Evolutionary conservation across 2,113 vertebrate species (phyloP).

Genomic region (Notothenia rossii): DNA sequence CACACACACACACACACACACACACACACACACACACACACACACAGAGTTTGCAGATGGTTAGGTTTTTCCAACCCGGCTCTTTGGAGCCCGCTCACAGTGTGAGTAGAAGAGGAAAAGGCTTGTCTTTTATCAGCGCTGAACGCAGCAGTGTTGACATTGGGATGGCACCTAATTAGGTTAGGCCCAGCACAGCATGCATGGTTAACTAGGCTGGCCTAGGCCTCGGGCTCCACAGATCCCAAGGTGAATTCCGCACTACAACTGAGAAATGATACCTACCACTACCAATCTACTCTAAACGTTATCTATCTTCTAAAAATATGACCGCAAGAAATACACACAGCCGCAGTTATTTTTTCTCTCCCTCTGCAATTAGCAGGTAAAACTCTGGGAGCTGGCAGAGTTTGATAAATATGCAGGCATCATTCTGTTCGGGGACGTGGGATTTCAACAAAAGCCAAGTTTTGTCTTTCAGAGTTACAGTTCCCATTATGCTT

Average conservation of each 20-base stretch:
- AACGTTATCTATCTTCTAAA: conserved; percentile 56
- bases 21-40: conserved; percentile 27
- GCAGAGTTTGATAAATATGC: conserved; percentile 26
- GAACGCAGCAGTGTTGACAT: conserved; percentile 80
- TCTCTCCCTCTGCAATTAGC: conserved; percentile 31
- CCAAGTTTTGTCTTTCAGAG: conserved; percentile 19
- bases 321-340: conserved; percentile 37
- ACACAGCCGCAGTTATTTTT: neutral
- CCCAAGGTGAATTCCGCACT: conserved; percentile 75
- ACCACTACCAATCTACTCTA: conserved; percentile 53
- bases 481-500: neutral
- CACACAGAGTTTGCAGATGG: conserved; percentile 74
- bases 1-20: conserved; percentile 7
- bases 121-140: conserved; percentile 72
- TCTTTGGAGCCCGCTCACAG: conserved; percentile 72
- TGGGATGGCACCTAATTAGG: conserved; percentile 82
- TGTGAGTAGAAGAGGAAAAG: conserved; percentile 64
- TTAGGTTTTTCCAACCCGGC: conserved; percentile 56
- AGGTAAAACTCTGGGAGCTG: conserved; percentile 20
- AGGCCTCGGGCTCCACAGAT: conserved; percentile 74
- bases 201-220: conserved; percentile 79
- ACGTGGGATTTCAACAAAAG: conserved; percentile 29
- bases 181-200: conserved; percentile 76
- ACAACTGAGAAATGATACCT: conserved; percentile 62
- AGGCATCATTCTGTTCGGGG: conserved; percentile 18